Evolutionary conservation across 2,888 invertebrate genomes (phyloP).

Genomic region (Tanytarsus gracilentus): DNA sequence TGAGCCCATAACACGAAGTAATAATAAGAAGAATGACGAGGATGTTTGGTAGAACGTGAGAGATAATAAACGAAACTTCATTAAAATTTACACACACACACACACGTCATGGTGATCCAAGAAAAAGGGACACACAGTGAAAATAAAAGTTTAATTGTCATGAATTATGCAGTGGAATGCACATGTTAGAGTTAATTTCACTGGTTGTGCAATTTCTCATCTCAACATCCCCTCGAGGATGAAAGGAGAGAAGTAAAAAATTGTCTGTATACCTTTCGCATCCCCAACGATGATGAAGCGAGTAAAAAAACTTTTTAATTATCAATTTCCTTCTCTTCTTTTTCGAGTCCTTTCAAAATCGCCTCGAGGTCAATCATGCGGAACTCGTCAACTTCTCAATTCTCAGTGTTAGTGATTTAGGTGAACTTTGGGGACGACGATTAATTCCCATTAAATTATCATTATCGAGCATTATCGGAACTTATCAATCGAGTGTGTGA

Average conservation of each 20-base stretch:
- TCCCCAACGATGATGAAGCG: no score
- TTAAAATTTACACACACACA: conserved; percentile 28
- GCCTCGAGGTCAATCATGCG: conserved; percentile 10
- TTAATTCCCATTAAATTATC: conserved; percentile 25
- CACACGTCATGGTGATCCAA: neutral
- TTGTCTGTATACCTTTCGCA: no score
- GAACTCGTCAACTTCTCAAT: neutral
- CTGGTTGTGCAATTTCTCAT: no score
- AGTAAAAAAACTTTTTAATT: conserved; percentile 27
- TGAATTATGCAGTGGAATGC: no score
- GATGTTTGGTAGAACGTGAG: conserved; percentile 23
- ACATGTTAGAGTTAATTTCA: no score
- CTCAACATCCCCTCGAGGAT: no score
- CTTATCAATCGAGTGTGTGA: no score
- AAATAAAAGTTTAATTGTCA: conserved; percentile 23
- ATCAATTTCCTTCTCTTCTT: conserved; percentile 19
- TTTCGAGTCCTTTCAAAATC: neutral
- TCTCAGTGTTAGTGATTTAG: no score
- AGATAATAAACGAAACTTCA: conserved; percentile 28
- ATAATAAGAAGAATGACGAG: neutral
- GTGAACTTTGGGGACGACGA: no score
- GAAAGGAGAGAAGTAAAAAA: no score
- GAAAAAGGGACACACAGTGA: neutral
- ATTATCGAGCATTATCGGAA: no score
- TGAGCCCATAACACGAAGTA: neutral